Conservation (phyloP, 2,888 invertebrate genomes). For the Zaprionus lineosus region DNA sequence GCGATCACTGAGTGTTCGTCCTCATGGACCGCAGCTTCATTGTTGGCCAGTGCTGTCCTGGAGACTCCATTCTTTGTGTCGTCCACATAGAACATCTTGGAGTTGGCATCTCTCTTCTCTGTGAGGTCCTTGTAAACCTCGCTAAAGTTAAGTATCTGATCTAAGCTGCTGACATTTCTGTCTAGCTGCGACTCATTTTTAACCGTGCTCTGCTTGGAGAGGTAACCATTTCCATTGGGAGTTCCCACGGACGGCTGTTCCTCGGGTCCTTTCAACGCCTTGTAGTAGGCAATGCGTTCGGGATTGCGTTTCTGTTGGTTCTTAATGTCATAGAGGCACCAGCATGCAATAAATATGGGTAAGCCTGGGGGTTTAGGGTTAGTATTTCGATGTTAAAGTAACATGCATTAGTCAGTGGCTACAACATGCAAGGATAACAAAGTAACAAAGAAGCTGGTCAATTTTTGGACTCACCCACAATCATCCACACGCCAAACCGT, state of each 20-base stretch:
- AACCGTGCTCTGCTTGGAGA: constrained; percentile 42
- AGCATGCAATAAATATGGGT: constrained; percentile 79
- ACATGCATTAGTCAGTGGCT: constrained; percentile 59
- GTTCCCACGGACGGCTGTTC: background rate
- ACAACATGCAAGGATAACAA: constrained; percentile 35
- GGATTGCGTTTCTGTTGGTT: constrained; percentile 68
- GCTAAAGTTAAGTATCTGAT: constrained; percentile 77
- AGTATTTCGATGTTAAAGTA: constrained; percentile 18
- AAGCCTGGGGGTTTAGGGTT: constrained; percentile 70
- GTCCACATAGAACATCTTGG: constrained; percentile 78
- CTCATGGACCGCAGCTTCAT: constrained; percentile 44
- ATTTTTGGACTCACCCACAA: constrained; percentile 86
- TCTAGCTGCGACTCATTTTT: constrained; percentile 47
- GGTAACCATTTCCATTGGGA: constrained; percentile 23
- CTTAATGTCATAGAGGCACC: constrained; percentile 74
- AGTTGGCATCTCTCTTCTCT: constrained; percentile 78
- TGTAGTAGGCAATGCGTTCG: constrained; percentile 60
- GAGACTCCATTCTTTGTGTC: constrained; percentile 63
- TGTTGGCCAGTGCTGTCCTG: constrained; percentile 12
- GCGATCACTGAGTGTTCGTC: constrained; percentile 80
- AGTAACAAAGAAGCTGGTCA: background rate
- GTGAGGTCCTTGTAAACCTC: constrained; percentile 73
- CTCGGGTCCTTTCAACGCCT: constrained; percentile 37
- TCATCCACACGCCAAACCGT: constrained; percentile 91
- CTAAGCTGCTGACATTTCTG: constrained; percentile 61